A percentile compares a stretch with the other conserved stretches of the same genome.
phyloP scores from a whole-genome alignment of 1,140 invertebrate species.

The Pseudobourletiella spinata region DNA sequence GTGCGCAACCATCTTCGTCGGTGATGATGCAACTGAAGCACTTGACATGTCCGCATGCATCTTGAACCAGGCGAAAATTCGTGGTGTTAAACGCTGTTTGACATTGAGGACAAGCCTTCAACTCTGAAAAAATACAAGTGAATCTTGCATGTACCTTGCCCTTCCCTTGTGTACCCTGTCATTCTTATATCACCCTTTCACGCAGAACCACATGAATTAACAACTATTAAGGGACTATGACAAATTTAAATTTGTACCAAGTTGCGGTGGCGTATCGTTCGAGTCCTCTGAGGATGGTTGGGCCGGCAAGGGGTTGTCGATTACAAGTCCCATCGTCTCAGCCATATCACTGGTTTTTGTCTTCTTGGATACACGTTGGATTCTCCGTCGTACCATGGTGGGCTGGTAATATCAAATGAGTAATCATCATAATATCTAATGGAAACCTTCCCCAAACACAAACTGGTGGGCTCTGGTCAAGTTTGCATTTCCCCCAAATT shows the following conservation, averaged over 20 bases:
- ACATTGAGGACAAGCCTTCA: slow-evolving; percentile 41
- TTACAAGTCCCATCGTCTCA: background rate
- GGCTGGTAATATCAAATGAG: no score
- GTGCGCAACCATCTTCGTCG: slow-evolving; percentile 40
- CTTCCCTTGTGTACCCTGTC: no score
- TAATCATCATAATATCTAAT: no score
- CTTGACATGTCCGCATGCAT: slow-evolving; percentile 45
- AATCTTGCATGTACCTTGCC: background rate
- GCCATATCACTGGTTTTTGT: background rate
- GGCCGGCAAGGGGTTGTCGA: background rate
- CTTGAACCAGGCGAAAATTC: slow-evolving; percentile 40
- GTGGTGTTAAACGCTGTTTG: slow-evolving; percentile 36
- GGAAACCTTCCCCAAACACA: no score
- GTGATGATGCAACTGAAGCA: slow-evolving; percentile 42
- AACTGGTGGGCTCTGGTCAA: no score
- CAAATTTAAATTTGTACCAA: background rate
- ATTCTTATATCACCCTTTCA: no score
- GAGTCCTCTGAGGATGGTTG: background rate
- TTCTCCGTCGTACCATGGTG: slow-evolving; percentile 8
- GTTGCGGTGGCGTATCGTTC: background rate
- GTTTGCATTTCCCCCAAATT: no score
- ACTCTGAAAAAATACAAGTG: background rate
- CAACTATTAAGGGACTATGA: background rate
- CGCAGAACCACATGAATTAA: no score
- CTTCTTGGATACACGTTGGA: background rate